Percentiles rank a stretch among this genome's conserved stretches.
Conservation (phyloP, 2,888 invertebrate genomes). For the Brenthis daphne region DNA sequence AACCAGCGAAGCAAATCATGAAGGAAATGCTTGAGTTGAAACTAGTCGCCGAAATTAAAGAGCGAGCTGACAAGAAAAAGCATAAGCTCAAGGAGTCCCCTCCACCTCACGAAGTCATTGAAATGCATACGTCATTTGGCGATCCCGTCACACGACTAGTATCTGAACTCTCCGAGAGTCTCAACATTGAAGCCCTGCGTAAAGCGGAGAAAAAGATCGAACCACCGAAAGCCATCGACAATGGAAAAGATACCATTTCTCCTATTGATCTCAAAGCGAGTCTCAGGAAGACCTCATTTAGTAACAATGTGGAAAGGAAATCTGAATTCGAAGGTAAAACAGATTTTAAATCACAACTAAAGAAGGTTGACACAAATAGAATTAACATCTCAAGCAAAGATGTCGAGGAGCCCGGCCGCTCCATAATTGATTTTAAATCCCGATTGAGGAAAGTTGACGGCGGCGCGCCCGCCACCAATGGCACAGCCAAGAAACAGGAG, state of each 20-base stretch:
- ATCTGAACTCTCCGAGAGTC: constrained; percentile 91
- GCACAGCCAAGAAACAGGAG: constrained; percentile 53
- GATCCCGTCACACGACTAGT: constrained; percentile 92
- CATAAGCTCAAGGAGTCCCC: constrained; percentile 81
- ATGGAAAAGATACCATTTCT: constrained; percentile 56
- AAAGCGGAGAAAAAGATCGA: constrained; percentile 55
- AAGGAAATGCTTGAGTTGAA: constrained; percentile 92
- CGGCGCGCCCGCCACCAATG: constrained; percentile 59
- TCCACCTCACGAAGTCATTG: constrained; percentile 50
- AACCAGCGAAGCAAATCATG: constrained; percentile 78
- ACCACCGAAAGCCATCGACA: constrained; percentile 44
- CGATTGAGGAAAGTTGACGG: constrained; percentile 91
- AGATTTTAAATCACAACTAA: constrained; percentile 86
- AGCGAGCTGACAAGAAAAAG: constrained; percentile 86
- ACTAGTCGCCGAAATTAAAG: constrained; percentile 92
- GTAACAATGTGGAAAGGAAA: constrained; percentile 51
- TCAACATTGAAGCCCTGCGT: constrained; percentile 84
- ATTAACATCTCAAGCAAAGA: constrained; percentile 77
- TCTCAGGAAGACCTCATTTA: constrained; percentile 69
- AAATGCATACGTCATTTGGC: constrained; percentile 66
- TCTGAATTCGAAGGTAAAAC: constrained; percentile 60
- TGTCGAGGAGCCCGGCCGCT: constrained; percentile 76
- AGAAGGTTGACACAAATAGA: constrained; percentile 88
- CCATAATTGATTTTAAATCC: constrained; percentile 92
- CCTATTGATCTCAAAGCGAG: constrained; percentile 78